Conservation (phyloP, 2,888 invertebrate genomes). For the Sminthurides aquaticus region DNA sequence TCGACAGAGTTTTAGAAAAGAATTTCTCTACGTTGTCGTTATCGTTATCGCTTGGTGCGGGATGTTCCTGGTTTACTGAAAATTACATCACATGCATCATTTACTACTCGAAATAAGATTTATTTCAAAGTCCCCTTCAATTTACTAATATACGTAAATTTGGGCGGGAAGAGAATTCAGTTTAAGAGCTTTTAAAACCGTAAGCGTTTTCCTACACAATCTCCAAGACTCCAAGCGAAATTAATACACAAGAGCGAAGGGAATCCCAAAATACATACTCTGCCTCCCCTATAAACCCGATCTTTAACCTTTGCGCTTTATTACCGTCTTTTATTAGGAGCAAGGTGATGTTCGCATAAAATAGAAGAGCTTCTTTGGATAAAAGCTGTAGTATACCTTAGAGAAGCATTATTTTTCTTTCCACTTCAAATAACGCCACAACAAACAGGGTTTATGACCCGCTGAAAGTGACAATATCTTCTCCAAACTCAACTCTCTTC, state of each 20-base stretch:
- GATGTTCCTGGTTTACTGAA: conserved; percentile 14
- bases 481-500: too few species aligned
- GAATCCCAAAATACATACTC: too few species aligned
- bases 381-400: background rate
- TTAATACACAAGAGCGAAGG: too few species aligned
- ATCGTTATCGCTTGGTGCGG: conserved; percentile 19
- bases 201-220: background rate
- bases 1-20: background rate
- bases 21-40: conserved; percentile 19
- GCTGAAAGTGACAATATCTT: too few species aligned
- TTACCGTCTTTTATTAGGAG: background rate
- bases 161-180: too few species aligned
- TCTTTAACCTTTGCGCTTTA: background rate
- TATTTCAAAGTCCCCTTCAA: too few species aligned
- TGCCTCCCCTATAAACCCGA: too few species aligned
- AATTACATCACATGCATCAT: too few species aligned
- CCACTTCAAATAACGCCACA: background rate
- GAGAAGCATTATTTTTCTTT: background rate
- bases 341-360: background rate
- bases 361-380: too few species aligned
- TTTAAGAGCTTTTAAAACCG: background rate
- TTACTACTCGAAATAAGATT: too few species aligned
- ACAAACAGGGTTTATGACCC: background rate
- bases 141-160: too few species aligned
- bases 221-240: too few species aligned